A percentile compares a stretch with the other conserved stretches of the same genome.
Evolutionary conservation across 1,140 invertebrate genomes (phyloP).

Genomic region (Himalopsyche phryganea): DNA sequence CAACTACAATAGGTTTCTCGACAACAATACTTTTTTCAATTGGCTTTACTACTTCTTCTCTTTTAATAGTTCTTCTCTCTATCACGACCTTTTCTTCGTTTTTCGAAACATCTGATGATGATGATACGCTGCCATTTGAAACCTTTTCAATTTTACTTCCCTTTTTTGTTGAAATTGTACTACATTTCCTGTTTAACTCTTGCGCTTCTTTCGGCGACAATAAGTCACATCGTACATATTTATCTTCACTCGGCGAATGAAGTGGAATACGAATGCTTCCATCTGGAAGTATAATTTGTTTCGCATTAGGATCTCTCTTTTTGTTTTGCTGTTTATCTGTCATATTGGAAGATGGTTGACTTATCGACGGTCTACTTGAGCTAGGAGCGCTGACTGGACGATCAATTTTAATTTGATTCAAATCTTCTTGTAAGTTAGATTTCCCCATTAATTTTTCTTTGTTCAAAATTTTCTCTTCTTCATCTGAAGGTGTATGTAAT

Average conservation of each 20-base stretch:
- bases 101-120: constrained; percentile 21
- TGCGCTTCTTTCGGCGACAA: constrained; percentile 30
- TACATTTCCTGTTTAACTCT: constrained; percentile 24
- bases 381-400: constrained; percentile 29
- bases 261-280: constrained; percentile 54
- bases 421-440: constrained; percentile 13
- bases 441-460: constrained; percentile 19
- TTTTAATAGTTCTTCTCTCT: no score
- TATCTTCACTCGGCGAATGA: constrained; percentile 50
- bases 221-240: constrained; percentile 27
- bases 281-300: constrained; percentile 46
- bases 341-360: constrained; percentile 20
- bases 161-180: constrained; percentile 30
- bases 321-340: constrained; percentile 13
- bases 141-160: constrained; percentile 7
- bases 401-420: constrained; percentile 27
- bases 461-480: constrained; percentile 42
- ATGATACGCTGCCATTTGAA: constrained; percentile 9
- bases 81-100: constrained; percentile 12
- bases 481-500: constrained; percentile 63
- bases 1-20: no score
- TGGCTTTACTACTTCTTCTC: no score
- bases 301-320: constrained; percentile 28
- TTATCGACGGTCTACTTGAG: constrained; percentile 32
- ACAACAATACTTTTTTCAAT: no score